A percentile compares a stretch with the other conserved stretches of the same genome.
These are phyloP conservation scores for Mystacornis crossleyi DNA, from an alignment of 2,113 vertebrate genomes.

Conservation along the genomic window DNA sequence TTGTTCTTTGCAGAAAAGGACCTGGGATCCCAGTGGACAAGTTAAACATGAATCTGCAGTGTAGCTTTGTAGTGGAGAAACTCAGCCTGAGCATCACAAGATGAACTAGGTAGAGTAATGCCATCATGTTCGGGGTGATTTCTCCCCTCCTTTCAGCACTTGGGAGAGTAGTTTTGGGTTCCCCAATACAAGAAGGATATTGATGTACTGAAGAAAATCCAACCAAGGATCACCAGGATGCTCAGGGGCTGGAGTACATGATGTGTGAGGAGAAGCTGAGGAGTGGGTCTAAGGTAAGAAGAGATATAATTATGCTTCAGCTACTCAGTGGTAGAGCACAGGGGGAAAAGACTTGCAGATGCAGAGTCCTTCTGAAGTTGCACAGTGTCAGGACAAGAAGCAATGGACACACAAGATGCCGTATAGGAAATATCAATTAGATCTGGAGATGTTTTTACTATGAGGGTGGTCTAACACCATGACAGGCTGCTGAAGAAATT, in stretches of 20 bases:
- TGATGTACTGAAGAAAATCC: not conserved
- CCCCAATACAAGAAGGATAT: not conserved
- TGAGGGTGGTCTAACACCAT: not conserved
- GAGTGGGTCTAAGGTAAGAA: not conserved
- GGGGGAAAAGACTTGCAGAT: rapidly evolving
- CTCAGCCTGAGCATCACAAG: rapidly evolving
- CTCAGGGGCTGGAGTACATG: not conserved
- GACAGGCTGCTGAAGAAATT: not conserved
- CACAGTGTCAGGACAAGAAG: not conserved
- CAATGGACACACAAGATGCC: not conserved
- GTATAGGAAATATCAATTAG: not conserved
- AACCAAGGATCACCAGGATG: no score
- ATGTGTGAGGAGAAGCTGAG: not conserved
- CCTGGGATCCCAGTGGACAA: not conserved
- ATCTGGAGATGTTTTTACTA: not conserved
- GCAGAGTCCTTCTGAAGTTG: not conserved
- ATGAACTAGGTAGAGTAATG: not conserved
- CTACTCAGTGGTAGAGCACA: not conserved
- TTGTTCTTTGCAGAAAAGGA: not conserved
- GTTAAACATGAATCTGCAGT: not conserved
- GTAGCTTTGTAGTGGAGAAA: not conserved
- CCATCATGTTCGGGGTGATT: not conserved
- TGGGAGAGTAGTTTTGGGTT: not conserved
- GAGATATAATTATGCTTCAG: not conserved
- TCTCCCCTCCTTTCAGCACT: not conserved